Evolutionary conservation across 2,113 vertebrate species (phyloP).

Genomic region (Pollachius pollachius): DNA sequence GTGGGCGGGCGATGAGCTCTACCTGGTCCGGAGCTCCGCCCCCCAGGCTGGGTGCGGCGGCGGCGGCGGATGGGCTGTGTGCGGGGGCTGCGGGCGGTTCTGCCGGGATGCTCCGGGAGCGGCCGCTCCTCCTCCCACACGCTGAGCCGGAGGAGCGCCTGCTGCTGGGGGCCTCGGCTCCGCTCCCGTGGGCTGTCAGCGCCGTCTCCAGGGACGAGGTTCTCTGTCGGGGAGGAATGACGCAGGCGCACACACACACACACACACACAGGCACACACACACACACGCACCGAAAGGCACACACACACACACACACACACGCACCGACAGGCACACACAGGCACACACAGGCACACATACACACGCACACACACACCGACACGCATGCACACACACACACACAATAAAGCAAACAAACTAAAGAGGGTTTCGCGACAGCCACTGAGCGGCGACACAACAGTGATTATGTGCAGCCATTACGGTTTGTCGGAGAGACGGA

Average conservation of each 20-base stretch:
- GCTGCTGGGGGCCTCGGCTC: slow-evolving; percentile 44
- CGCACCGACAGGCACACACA: background rate
- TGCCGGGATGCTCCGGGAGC: slow-evolving; percentile 57
- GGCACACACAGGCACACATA: background rate
- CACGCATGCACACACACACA: background rate
- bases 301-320: background rate
- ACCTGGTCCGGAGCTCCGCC: slow-evolving; percentile 61
- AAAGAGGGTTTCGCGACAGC: background rate
- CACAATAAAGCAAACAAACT: background rate
- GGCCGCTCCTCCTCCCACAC: slow-evolving; percentile 35
- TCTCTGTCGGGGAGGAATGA: slow-evolving; percentile 59
- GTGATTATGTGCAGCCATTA: background rate
- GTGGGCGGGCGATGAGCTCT: slow-evolving; percentile 23
- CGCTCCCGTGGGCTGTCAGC: slow-evolving; percentile 39
- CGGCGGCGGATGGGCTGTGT: slow-evolving; percentile 47
- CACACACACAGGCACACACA: too few species aligned
- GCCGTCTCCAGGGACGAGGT: slow-evolving; percentile 63
- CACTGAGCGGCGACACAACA: background rate
- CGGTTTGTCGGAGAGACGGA: background rate
- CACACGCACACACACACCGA: too few species aligned
- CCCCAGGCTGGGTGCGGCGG: slow-evolving; percentile 11
- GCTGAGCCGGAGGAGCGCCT: slow-evolving; percentile 44
- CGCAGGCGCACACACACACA: too few species aligned
- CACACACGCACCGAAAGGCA: background rate
- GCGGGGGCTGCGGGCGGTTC: slow-evolving; percentile 62